phyloP scores from a whole-genome alignment of 2,888 invertebrate species.

The Suillia variegata region DNA sequence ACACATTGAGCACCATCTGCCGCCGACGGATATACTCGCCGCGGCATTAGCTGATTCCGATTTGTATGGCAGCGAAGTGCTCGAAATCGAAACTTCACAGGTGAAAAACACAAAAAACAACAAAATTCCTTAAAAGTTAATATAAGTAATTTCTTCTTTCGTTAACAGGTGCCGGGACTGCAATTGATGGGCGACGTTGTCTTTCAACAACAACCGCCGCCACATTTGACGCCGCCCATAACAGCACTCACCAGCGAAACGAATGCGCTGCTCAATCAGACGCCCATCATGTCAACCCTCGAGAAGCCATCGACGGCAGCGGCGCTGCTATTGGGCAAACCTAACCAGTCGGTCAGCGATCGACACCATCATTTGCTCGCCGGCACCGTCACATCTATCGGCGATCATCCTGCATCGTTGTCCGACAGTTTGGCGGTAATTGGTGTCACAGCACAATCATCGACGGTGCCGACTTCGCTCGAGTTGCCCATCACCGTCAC shows the following conservation, averaged over 20 bases:
- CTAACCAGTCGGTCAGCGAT: conserved; percentile 1
- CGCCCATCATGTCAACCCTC: conserved; percentile 79
- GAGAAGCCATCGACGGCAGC: conserved; percentile 67
- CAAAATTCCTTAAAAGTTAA: too few relatives aligned
- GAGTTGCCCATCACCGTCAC: conserved; percentile 79
- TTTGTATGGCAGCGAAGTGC: conserved; percentile 65
- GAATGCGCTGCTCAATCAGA: conserved; percentile 74
- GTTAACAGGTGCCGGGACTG: too few relatives aligned
- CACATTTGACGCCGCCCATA: conserved; percentile 47
- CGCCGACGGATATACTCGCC: conserved; percentile 69
- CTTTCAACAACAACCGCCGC: conserved; percentile 38
- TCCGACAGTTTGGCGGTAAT: conserved; percentile 67
- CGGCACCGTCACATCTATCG: conserved; percentile 18
- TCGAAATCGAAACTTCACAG: conserved; percentile 40
- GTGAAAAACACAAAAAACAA: conserved; percentile 22
- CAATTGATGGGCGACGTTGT: conserved; percentile 35
- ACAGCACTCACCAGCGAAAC: conserved; percentile 70
- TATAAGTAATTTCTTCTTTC: conserved; percentile 7
- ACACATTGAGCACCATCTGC: neutral
- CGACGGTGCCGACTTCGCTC: conserved; percentile 70
- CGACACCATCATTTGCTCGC: conserved; percentile 16
- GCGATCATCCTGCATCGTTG: conserved; percentile 39
- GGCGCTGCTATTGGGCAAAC: neutral
- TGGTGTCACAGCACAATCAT: conserved; percentile 63
- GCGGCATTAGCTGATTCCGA: conserved; percentile 78